phyloP scores from a whole-genome alignment of 2,888 invertebrate species.

The Drosophila robusta region DNA sequence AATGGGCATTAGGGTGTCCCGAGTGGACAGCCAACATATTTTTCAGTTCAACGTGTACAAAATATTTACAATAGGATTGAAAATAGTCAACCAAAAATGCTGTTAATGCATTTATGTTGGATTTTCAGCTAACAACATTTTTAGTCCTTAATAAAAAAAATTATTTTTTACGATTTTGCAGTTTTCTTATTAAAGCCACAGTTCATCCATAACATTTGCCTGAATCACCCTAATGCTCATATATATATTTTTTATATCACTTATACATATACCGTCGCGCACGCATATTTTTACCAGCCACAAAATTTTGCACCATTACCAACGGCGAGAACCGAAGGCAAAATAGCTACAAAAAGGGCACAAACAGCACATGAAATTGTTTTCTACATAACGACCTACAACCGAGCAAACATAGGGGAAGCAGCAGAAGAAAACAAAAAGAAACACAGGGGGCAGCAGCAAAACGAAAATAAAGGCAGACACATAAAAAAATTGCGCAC shows the following conservation, averaged over 20 bases:
- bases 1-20: slow-evolving; percentile 40
- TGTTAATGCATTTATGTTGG: too few species aligned
- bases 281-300: slow-evolving; percentile 70
- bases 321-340: slow-evolving; percentile 29
- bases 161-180: not conserved
- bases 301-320: slow-evolving; percentile 62
- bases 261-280: slow-evolving; percentile 22
- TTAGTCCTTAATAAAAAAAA: too few species aligned
- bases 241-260: slow-evolving; percentile 25
- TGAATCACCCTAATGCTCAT: slow-evolving; percentile 32
- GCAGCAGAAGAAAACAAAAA: slow-evolving; percentile 11
- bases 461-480: slow-evolving; percentile 50
- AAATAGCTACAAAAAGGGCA: slow-evolving; percentile 38
- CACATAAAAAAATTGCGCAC: slow-evolving; percentile 52
- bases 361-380: slow-evolving; percentile 69
- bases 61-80: too few species aligned
- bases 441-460: slow-evolving; percentile 7
- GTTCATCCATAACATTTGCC: not conserved
- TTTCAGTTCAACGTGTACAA: too few species aligned
- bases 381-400: slow-evolving; percentile 69
- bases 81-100: too few species aligned
- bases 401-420: slow-evolving; percentile 53
- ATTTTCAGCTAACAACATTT: too few species aligned
- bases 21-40: not conserved
- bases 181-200: not conserved